These are phyloP conservation scores for Halcyon badia DNA, from an alignment of 2,797 vertebrate species.

Conservation along the genomic window DNA sequence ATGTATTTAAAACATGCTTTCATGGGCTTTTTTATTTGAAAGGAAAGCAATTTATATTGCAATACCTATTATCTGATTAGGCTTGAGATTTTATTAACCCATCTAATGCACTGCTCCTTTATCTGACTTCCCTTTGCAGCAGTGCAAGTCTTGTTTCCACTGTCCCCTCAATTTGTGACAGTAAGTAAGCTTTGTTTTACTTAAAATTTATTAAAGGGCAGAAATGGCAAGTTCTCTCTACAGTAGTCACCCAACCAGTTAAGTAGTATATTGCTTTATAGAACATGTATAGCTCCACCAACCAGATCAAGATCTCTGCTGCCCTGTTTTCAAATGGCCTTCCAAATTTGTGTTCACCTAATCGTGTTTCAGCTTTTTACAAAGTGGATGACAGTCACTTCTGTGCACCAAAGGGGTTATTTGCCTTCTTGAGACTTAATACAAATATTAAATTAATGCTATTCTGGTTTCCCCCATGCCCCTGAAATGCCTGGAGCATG, in stretches of 20 bases:
- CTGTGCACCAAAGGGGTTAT: not conserved
- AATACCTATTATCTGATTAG: constrained; percentile 32
- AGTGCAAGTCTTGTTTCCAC: not conserved
- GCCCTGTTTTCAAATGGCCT: not conserved
- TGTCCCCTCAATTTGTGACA: not conserved
- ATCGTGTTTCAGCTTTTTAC: not conserved
- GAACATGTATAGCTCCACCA: not conserved
- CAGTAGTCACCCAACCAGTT: not conserved
- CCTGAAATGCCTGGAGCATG: not conserved
- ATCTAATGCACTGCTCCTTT: not conserved
- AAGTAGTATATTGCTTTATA: not conserved
- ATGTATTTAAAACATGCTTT: constrained; percentile 20
- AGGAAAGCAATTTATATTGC: constrained; percentile 34
- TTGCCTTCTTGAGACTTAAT: not conserved
- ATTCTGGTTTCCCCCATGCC: not conserved
- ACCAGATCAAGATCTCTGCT: not conserved
- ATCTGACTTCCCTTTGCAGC: constrained; percentile 27
- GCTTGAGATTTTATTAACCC: constrained; percentile 58
- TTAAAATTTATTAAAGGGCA: not conserved
- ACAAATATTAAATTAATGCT: not conserved
- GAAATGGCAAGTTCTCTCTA: constrained; percentile 21
- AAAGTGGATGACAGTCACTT: not conserved
- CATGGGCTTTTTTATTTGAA: constrained; percentile 13
- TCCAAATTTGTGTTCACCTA: not conserved
- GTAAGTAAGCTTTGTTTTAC: constrained; percentile 21